Conservation (phyloP, 2,797 vertebrate species). For the Enteromius afrohamiltoni region DNA sequence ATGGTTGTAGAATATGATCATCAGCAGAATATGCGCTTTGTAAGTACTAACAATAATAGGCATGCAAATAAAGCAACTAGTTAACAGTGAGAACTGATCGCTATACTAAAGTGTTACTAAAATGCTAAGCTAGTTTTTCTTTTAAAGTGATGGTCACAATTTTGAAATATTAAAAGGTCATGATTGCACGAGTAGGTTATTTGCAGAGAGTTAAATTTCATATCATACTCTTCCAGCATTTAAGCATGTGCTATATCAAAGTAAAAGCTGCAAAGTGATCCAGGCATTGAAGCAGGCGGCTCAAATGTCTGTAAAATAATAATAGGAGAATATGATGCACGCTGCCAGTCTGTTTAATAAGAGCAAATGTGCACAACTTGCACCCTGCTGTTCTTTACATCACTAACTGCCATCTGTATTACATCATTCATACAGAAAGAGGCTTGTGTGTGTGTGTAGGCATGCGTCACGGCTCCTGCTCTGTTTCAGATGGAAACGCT, state of each 20-base stretch:
- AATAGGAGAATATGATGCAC: neutral
- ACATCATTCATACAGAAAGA: neutral
- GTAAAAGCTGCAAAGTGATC: neutral
- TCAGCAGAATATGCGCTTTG: neutral
- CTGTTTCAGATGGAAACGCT: conserved; percentile 20
- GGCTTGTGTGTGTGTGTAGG: neutral
- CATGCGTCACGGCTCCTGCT: neutral
- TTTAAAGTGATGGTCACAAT: neutral
- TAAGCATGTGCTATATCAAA: neutral
- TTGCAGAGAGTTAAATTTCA: neutral
- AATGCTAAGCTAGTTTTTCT: neutral
- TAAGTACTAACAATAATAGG: neutral
- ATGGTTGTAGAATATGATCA: neutral
- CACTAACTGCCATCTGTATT: neutral
- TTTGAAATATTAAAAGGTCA: neutral
- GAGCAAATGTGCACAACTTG: neutral
- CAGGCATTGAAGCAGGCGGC: neutral
- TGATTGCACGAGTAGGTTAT: neutral
- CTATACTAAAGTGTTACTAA: neutral
- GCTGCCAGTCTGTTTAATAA: neutral
- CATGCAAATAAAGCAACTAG: neutral
- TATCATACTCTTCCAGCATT: neutral
- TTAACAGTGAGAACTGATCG: neutral
- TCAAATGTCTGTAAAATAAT: neutral
- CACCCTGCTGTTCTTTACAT: neutral